A percentile compares a stretch with the other conserved stretches of the same genome.
phyloP scores from a whole-genome alignment of 1,140 invertebrate genomes.

The Drosophila novamexicana region DNA sequence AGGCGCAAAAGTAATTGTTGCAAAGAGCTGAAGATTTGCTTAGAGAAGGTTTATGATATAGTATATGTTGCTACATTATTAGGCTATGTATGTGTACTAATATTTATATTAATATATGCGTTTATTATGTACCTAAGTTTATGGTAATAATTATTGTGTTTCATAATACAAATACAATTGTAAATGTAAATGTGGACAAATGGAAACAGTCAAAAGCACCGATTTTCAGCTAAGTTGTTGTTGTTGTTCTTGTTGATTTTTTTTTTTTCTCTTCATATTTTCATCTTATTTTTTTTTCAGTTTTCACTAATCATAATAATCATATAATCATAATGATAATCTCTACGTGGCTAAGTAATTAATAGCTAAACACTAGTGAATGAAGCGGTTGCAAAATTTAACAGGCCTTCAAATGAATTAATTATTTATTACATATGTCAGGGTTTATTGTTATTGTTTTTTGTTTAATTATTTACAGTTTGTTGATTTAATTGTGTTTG shows the following conservation, averaged over 20 bases:
- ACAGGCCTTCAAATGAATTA: constrained; percentile 46
- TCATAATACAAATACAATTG: constrained; percentile 79
- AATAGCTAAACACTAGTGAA: constrained; percentile 56
- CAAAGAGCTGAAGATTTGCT: constrained; percentile 38
- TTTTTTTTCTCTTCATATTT: constrained; percentile 39
- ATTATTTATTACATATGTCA: constrained; percentile 15
- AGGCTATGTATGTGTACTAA: constrained; percentile 38
- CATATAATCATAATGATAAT: constrained; percentile 65
- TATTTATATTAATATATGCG: constrained; percentile 33
- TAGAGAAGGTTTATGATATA: constrained; percentile 30
- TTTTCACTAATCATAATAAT: constrained; percentile 67
- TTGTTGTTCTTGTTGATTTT: constrained; percentile 35
- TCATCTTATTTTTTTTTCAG: constrained; percentile 21
- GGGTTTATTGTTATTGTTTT: not conserved
- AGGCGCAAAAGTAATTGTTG: constrained; percentile 59
- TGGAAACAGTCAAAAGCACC: constrained; percentile 85
- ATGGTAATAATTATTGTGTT: constrained; percentile 56
- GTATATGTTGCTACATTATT: constrained; percentile 27
- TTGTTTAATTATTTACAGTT: constrained; percentile 49
- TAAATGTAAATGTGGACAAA: constrained; percentile 83
- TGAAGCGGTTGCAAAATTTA: constrained; percentile 43
- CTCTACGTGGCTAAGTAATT: constrained; percentile 67
- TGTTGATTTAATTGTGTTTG: constrained; percentile 27
- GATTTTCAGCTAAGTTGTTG: constrained; percentile 84
- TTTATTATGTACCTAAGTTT: constrained; percentile 45